Conservation (phyloP, 2,797 vertebrate species). For the Melanotaenia parkinsoni region DNA sequence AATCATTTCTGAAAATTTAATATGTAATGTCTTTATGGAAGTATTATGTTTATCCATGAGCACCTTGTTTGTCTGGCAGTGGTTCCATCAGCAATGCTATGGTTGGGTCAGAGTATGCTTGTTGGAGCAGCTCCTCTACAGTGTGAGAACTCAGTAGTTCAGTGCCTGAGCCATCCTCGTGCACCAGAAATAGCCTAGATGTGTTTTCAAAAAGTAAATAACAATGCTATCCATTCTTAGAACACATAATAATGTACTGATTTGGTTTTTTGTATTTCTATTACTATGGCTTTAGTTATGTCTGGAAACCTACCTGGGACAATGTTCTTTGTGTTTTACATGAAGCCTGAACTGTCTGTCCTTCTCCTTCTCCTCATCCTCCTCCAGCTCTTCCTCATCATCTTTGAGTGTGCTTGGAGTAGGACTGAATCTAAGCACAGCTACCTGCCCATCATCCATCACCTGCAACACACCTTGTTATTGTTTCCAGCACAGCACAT, state of each 20-base stretch:
- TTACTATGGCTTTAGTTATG: not conserved
- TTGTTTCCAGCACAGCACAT: rapidly evolving
- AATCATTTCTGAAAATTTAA: not conserved
- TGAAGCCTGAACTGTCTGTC: conserved; percentile 40
- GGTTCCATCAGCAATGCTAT: conserved; percentile 86
- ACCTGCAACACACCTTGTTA: conserved; percentile 79
- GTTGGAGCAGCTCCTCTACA: conserved; percentile 80
- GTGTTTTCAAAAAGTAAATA: conserved; percentile 6
- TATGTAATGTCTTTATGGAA: not conserved
- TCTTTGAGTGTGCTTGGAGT: conserved; percentile 41
- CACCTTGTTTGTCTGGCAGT: conserved; percentile 80
- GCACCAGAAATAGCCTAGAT: conserved; percentile 88
- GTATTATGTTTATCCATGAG: not conserved
- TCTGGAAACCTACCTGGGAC: conserved; percentile 83
- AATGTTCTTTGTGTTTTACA: conserved; percentile 74
- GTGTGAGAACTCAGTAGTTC: conserved; percentile 87
- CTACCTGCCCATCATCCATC: conserved; percentile 85
- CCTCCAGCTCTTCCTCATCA: conserved; percentile 25
- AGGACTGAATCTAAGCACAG: conserved; percentile 64
- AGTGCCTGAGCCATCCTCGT: conserved; percentile 87
- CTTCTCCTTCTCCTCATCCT: conserved; percentile 28
- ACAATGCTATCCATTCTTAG: not conserved
- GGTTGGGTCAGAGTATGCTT: conserved; percentile 79
- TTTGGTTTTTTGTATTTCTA: not conserved
- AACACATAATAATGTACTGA: not conserved